phyloP scores from a whole-genome alignment of 2,888 invertebrate genomes.

The Pandemis heparana region DNA sequence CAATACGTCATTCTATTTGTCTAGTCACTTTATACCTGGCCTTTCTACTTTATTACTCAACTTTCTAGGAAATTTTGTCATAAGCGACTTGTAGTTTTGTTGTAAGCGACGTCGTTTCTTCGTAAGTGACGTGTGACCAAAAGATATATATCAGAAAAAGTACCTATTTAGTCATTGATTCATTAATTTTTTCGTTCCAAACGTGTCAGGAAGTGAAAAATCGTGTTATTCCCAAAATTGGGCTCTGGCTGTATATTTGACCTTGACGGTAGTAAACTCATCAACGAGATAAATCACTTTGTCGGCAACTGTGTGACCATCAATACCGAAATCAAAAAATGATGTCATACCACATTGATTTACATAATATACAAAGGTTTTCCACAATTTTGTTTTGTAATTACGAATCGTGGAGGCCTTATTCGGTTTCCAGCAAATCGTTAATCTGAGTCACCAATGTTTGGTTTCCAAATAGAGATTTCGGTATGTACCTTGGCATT shows the following conservation, averaged over 20 bases:
- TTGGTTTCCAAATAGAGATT: slow-evolving; percentile 27
- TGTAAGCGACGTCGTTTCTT: too few relatives aligned
- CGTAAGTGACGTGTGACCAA: too few relatives aligned
- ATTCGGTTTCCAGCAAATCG: slow-evolving; percentile 7
- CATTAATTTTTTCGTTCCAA: too few relatives aligned
- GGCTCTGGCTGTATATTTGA: too few relatives aligned
- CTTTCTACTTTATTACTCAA: background rate
- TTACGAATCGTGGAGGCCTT: slow-evolving; percentile 4
- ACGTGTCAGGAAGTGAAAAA: too few relatives aligned
- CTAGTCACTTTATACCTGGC: background rate
- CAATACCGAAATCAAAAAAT: too few relatives aligned
- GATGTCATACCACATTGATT: background rate
- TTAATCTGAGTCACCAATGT: slow-evolving; percentile 22
- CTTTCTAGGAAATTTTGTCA: slow-evolving; percentile 1
- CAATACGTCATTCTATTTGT: background rate
- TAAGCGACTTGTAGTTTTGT: background rate
- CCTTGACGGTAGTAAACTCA: too few relatives aligned
- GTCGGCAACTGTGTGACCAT: too few relatives aligned
- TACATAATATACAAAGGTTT: background rate
- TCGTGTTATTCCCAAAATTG: too few relatives aligned
- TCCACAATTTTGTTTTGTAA: slow-evolving; percentile 6
- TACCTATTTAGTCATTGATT: too few relatives aligned
- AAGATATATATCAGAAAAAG: too few relatives aligned
- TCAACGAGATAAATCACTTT: too few relatives aligned
- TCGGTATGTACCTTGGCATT: slow-evolving; percentile 26